phyloP scores from a whole-genome alignment of 2,113 vertebrate species.

The Cepphus grylle region DNA sequence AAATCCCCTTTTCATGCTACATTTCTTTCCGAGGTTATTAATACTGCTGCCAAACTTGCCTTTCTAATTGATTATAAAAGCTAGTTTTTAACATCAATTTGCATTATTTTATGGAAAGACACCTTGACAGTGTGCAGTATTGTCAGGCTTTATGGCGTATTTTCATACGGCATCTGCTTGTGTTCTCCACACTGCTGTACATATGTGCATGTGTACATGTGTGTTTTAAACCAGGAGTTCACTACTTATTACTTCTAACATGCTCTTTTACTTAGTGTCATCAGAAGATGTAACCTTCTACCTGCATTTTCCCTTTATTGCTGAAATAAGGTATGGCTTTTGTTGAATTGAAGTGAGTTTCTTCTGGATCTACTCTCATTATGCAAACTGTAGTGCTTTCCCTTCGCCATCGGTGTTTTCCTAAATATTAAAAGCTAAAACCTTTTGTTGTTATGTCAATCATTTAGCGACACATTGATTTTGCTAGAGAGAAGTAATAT shows the following conservation, averaged over 20 bases:
- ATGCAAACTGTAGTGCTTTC: neutral
- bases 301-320: neutral
- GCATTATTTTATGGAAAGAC: neutral
- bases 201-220: neutral
- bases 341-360: neutral
- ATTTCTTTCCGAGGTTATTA: neutral
- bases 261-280: neutral
- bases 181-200: neutral
- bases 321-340: neutral
- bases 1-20: neutral
- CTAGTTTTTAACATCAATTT: neutral
- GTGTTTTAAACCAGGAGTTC: neutral
- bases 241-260: neutral
- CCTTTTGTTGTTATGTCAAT: neutral
- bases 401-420: neutral
- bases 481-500: neutral
- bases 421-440: neutral
- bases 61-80: neutral
- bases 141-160: neutral
- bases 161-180: rapidly evolving
- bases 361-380: neutral
- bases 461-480: neutral
- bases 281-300: neutral
- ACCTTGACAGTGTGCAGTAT: neutral
- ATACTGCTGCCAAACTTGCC: neutral